Conservation (phyloP, 2,888 invertebrate genomes). For the Zelleria hepariella region DNA sequence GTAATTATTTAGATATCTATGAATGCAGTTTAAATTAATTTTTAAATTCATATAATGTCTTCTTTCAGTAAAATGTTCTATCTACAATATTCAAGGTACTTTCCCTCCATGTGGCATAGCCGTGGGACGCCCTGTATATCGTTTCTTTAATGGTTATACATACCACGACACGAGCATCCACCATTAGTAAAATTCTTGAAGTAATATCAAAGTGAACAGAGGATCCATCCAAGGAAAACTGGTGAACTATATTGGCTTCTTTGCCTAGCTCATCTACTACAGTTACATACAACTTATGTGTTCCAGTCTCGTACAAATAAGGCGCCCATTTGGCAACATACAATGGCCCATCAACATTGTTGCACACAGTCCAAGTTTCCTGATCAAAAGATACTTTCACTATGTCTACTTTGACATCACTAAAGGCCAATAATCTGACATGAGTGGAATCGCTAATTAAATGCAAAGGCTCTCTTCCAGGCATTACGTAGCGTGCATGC, state of each 20-base stretch:
- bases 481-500: slow-evolving; percentile 80
- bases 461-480: slow-evolving; percentile 79
- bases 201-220: slow-evolving; percentile 75
- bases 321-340: slow-evolving; percentile 83
- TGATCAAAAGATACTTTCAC: slow-evolving; percentile 80
- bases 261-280: slow-evolving; percentile 73
- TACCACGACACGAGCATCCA: slow-evolving; percentile 81
- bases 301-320: slow-evolving; percentile 71
- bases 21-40: too few relatives aligned
- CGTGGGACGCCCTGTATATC: too few relatives aligned
- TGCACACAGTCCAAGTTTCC: slow-evolving; percentile 75
- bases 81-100: too few relatives aligned
- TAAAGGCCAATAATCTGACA: slow-evolving; percentile 86
- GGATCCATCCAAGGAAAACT: slow-evolving; percentile 84
- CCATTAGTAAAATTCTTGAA: slow-evolving; percentile 82
- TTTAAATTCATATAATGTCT: too few relatives aligned
- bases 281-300: slow-evolving; percentile 77
- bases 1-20: too few relatives aligned
- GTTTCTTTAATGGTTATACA: slow-evolving; percentile 35
- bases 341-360: slow-evolving; percentile 75
- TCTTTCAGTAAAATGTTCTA: too few relatives aligned
- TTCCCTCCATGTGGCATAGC: too few relatives aligned
- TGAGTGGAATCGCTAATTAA: slow-evolving; percentile 80
- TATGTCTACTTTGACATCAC: slow-evolving; percentile 72
- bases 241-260: slow-evolving; percentile 72